A percentile compares a stretch with the other conserved stretches of the same genome.
Conservation (phyloP, 2,113 vertebrate genomes). For the Amazona guildingii region DNA sequence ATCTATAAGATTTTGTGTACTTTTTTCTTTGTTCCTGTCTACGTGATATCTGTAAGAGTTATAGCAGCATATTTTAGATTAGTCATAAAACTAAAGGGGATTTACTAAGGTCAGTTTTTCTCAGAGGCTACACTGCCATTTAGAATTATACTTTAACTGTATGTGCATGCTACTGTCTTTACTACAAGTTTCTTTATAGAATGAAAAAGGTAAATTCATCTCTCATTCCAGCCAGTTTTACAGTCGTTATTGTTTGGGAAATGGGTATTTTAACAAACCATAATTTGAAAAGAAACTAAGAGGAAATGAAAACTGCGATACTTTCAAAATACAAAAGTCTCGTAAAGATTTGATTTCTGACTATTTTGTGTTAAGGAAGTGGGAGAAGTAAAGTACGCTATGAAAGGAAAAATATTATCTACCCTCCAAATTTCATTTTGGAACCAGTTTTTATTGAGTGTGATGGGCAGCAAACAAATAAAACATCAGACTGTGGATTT, state of each 20-base stretch:
- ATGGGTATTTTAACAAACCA: neutral
- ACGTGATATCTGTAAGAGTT: neutral
- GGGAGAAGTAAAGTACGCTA: conserved; percentile 6
- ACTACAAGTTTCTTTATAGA: neutral
- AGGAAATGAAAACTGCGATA: neutral
- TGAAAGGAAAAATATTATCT: conserved; percentile 33
- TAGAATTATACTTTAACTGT: neutral
- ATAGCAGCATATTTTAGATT: neutral
- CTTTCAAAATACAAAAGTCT: neutral
- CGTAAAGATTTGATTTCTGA: neutral
- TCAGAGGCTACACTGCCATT: neutral
- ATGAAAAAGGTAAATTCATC: neutral
- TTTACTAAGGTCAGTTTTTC: neutral
- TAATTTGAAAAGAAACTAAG: neutral
- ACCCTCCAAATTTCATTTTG: conserved; percentile 35
- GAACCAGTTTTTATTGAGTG: conserved; percentile 40
- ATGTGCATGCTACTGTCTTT: neutral
- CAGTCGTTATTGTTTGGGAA: neutral
- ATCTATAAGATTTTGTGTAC: neutral
- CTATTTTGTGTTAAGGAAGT: neutral
- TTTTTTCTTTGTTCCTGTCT: neutral
- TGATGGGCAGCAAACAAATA: conserved; percentile 1
- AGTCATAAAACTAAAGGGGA: neutral
- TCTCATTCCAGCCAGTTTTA: neutral
- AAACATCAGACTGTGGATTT: conserved; percentile 1